These are phyloP conservation scores for Protobothrops mucrosquamatus DNA, from an alignment of 2,113 vertebrate species.

Conservation along the genomic window DNA sequence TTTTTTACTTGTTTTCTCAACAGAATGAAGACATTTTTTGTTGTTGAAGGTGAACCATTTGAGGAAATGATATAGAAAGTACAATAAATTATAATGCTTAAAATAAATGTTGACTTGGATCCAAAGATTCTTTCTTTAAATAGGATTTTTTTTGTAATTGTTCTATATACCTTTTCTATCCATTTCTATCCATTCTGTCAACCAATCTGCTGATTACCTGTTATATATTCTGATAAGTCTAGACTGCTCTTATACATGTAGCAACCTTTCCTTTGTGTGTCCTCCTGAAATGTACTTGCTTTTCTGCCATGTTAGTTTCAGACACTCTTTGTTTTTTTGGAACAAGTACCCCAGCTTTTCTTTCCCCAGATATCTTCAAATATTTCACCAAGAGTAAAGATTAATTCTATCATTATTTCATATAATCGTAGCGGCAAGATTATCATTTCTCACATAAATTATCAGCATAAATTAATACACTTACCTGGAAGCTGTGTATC, in stretches of 20 bases:
- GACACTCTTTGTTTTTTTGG: background rate
- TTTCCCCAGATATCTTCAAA: background rate
- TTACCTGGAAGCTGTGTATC: background rate
- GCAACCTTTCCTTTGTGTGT: background rate
- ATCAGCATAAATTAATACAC: background rate
- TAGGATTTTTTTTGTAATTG: background rate
- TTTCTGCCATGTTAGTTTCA: background rate
- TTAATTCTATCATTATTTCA: background rate
- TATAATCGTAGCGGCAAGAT: background rate
- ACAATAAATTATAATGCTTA: background rate
- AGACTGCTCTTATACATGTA: background rate
- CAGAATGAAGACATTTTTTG: background rate
- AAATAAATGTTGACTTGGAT: background rate
- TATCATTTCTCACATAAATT: background rate
- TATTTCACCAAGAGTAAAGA: background rate
- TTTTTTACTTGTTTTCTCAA: background rate
- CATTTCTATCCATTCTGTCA: background rate
- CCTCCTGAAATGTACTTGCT: background rate
- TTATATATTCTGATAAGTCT: background rate
- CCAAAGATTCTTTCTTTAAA: background rate
- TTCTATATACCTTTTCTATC: background rate
- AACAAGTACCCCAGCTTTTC: background rate
- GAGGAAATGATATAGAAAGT: background rate
- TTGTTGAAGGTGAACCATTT: background rate
- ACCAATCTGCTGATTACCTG: no score